Evolutionary conservation across 1,140 invertebrate genomes (phyloP), one percentile per base, ranked within the genome.

Genomic region (Eueides isabella): DNA sequence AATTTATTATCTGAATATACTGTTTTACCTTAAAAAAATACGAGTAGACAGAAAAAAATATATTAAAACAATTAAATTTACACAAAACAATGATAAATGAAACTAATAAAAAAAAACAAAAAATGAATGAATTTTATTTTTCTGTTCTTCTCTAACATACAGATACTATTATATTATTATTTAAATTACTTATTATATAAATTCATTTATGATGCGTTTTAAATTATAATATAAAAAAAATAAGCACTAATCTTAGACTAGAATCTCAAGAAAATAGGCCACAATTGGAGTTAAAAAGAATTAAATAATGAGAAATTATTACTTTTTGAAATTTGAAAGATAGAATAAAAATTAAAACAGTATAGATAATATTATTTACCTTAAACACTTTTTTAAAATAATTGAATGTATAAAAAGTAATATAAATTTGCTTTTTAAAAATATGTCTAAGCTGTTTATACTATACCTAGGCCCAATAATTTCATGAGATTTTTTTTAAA

Each of bases 171-270:
- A 55, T 55, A 55, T 55, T 55, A 55, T 23, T 55, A 55, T 55
- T 55, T 26, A 23, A 55, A 26, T 55, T 55, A 55, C 48, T 55
- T 55, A 55, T 12, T 26, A 55, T 55, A 55, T 55, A 55, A 55
- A 55, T 55, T 55, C 48, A 55, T 55, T 55, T 55, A 55, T 55
- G 23, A 55, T 55, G 48, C 48, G 23, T 26, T 55, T 23, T 55
- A 55, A 55, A 55, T 55, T 26, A 55, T 55, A 55, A 19, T 26
- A 12, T 19, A 55, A 55, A 48, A 23, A 11, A 11, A 19, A 26
- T 55, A 55, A 55, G 48, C 48, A 55, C 48, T 55, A 23, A 55
- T 55, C 48, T 55, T 55, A 55, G 48, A 55, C 48, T 55, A 55
- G 11, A 11, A 55, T 55, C 48, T 55, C 48, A 55, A 9, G 48